phyloP scores from a whole-genome alignment of 2,888 invertebrate genomes.

The Philereme transversata region DNA sequence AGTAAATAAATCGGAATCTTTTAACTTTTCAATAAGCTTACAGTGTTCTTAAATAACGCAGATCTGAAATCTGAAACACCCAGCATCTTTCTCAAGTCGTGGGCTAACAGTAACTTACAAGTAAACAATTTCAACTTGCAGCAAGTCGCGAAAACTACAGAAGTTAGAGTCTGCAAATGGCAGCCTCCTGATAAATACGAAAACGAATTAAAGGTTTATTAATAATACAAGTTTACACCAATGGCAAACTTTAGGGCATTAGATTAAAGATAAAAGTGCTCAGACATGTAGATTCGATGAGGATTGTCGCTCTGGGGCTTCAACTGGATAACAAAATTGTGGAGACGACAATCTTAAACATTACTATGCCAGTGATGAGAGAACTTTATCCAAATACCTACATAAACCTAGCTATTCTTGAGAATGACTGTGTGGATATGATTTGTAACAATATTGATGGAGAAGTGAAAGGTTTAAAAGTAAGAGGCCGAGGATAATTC shows the following conservation, averaged over 20 bases:
- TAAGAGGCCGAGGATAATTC: background rate
- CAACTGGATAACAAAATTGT: background rate
- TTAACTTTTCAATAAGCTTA: too few species aligned
- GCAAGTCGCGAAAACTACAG: background rate
- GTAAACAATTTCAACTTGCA: background rate
- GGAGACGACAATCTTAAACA: too few species aligned
- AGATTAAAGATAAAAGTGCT: constrained; percentile 6
- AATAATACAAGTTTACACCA: constrained; percentile 1
- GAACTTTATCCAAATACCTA: too few species aligned
- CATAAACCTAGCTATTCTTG: background rate
- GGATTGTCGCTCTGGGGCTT: background rate
- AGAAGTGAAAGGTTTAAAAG: background rate
- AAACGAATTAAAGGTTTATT: background rate
- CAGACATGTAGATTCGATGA: constrained; percentile 10
- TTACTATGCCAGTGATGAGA: too few species aligned
- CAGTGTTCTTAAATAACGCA: too few species aligned
- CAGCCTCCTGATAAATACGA: constrained; percentile 4
- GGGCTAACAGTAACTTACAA: background rate
- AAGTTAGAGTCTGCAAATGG: background rate
- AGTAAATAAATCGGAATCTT: too few species aligned
- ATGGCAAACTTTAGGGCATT: constrained; percentile 4
- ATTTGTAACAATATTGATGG: background rate
- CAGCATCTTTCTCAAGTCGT: too few species aligned
- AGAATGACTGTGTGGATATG: background rate
- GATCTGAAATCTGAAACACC: too few species aligned